Percentiles rank a stretch among this genome's conserved stretches.
phyloP scores from a whole-genome alignment of 2,797 vertebrate genomes.

The Alauda arvensis region DNA sequence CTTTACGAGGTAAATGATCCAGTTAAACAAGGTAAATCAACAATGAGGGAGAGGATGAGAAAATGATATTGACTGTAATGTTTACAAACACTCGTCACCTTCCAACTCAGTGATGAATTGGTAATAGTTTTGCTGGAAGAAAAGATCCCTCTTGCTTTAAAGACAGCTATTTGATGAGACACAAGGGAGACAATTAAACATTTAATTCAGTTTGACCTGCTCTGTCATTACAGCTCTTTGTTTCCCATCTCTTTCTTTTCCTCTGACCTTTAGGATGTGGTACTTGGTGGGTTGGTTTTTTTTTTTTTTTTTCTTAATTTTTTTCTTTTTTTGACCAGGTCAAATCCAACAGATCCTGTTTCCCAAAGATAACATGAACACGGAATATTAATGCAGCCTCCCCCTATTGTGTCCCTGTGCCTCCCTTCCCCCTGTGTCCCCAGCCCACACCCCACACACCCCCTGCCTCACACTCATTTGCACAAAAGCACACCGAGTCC shows the following conservation, averaged over 20 bases:
- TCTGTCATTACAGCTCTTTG: constrained; percentile 46
- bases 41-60: constrained; percentile 38
- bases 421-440: neutral
- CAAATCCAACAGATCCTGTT: constrained; percentile 26
- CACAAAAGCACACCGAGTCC: constrained; percentile 56
- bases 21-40: constrained; percentile 17
- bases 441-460: neutral
- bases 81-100: constrained; percentile 56
- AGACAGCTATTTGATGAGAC: constrained; percentile 31
- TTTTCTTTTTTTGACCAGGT: neutral
- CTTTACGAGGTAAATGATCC: neutral
- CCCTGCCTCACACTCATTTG: constrained; percentile 34
- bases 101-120: constrained; percentile 36
- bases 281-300: neutral
- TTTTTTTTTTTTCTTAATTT: neutral
- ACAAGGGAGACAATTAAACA: constrained; percentile 54
- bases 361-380: constrained; percentile 38
- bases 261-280: constrained; percentile 33
- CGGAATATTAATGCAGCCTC: constrained; percentile 18
- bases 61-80: constrained; percentile 35
- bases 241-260: constrained; percentile 26
- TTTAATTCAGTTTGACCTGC: constrained; percentile 60
- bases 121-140: constrained; percentile 39
- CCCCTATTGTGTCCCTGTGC: neutral
- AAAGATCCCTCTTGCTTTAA: constrained; percentile 52